Conservation (phyloP, 2,888 invertebrate species). For the Polyommatus icarus region DNA sequence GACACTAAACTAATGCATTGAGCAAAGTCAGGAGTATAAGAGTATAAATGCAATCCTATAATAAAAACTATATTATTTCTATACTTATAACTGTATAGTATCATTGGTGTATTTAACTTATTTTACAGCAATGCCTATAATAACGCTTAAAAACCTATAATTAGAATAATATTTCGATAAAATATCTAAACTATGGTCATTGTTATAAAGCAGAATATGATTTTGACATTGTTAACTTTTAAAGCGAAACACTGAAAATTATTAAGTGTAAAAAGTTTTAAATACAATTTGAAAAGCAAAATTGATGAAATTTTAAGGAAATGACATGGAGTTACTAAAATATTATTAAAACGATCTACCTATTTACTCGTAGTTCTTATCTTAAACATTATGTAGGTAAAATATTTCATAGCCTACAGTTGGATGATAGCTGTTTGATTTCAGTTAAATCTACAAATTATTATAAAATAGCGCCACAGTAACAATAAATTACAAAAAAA, state of each 20-base stretch:
- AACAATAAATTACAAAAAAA: slow-evolving; percentile 8
- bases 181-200: not conserved
- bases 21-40: slow-evolving; percentile 58
- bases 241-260: not conserved
- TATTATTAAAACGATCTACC: not conserved
- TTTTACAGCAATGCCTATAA: slow-evolving; percentile 41
- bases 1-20: slow-evolving; percentile 45
- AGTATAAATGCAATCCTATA: slow-evolving; percentile 55
- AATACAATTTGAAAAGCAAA: no score
- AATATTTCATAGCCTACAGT: slow-evolving; percentile 14
- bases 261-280: not conserved
- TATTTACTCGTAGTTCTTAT: not conserved
- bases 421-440: slow-evolving; percentile 14
- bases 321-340: no score
- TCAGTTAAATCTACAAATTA: not conserved
- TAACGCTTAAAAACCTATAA: slow-evolving; percentile 14
- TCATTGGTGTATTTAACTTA: slow-evolving; percentile 63
- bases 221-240: no score
- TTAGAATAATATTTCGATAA: not conserved
- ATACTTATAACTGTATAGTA: slow-evolving; percentile 50
- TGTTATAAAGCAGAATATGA: not conserved
- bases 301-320: not conserved
- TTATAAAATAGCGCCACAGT: not conserved
- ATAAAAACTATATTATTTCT: slow-evolving; percentile 46
- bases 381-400: slow-evolving; percentile 7